Evolutionary conservation across 2,888 invertebrate species (phyloP).

Genomic region (Morpho deidamia): DNA sequence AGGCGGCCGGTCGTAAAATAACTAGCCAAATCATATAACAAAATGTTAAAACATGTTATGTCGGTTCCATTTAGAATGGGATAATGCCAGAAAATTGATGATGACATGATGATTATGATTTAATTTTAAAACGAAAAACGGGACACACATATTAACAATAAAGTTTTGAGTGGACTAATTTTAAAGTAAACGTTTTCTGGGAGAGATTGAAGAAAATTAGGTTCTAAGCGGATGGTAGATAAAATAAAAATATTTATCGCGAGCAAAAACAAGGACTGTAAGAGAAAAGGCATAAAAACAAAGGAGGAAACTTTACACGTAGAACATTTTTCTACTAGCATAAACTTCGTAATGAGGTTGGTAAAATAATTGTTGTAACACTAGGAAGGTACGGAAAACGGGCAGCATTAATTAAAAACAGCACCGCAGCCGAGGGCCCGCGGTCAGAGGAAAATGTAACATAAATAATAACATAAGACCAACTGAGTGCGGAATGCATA

Average conservation of each 20-base stretch:
- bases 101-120: too few relatives aligned
- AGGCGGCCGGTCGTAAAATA: too few relatives aligned
- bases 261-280: slow-evolving; percentile 37
- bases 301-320: slow-evolving; percentile 42
- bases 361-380: slow-evolving; percentile 73
- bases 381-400: slow-evolving; percentile 61
- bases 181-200: slow-evolving; percentile 8
- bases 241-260: slow-evolving; percentile 32
- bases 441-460: slow-evolving; percentile 65
- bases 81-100: too few relatives aligned
- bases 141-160: too few relatives aligned
- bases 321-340: slow-evolving; percentile 58
- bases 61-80: too few relatives aligned
- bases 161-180: too few relatives aligned
- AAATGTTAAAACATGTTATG: too few relatives aligned
- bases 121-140: too few relatives aligned
- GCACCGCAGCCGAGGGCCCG: slow-evolving; percentile 51
- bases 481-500: slow-evolving; percentile 51
- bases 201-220: slow-evolving; percentile 16
- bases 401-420: slow-evolving; percentile 71
- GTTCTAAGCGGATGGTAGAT: slow-evolving; percentile 5
- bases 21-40: too few relatives aligned
- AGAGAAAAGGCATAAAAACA: slow-evolving; percentile 34
- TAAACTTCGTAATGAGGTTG: slow-evolving; percentile 69
- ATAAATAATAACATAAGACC: slow-evolving; percentile 68